Conservation (phyloP, 1,140 invertebrate species). For the Solen grandis region DNA sequence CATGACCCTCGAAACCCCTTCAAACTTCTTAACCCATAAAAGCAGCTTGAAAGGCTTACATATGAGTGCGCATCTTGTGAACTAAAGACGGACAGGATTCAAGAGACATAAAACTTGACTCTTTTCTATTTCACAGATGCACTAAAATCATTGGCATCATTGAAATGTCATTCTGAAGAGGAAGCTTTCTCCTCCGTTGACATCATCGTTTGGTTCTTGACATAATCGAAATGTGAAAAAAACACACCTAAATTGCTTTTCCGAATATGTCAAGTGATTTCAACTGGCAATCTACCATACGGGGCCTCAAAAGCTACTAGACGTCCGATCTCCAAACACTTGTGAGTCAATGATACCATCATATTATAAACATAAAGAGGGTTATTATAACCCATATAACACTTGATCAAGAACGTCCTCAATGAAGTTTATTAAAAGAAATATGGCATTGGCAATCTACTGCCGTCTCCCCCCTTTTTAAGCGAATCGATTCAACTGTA, state of each 20-base stretch:
- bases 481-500: no score
- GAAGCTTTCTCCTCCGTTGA: background rate
- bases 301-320: background rate
- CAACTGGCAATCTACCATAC: background rate
- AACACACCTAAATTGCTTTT: background rate
- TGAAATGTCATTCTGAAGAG: conserved; percentile 14
- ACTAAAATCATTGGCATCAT: conserved; percentile 6
- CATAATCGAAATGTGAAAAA: background rate
- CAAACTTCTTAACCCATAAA: background rate
- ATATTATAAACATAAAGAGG: background rate
- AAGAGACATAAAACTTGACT: conserved; percentile 2
- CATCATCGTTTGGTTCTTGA: background rate
- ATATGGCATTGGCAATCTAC: no score
- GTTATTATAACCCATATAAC: no score
- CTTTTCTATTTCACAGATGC: conserved; percentile 19
- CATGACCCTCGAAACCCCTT: conserved; percentile 8
- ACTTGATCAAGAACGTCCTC: no score
- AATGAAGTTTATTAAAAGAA: no score
- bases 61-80: conserved; percentile 26
- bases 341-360: background rate
- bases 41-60: background rate
- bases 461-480: no score
- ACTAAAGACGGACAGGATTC: background rate
- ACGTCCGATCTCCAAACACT: background rate
- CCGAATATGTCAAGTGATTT: background rate